Conservation (phyloP, 1,140 invertebrate genomes). For the Delia radicum region DNA sequence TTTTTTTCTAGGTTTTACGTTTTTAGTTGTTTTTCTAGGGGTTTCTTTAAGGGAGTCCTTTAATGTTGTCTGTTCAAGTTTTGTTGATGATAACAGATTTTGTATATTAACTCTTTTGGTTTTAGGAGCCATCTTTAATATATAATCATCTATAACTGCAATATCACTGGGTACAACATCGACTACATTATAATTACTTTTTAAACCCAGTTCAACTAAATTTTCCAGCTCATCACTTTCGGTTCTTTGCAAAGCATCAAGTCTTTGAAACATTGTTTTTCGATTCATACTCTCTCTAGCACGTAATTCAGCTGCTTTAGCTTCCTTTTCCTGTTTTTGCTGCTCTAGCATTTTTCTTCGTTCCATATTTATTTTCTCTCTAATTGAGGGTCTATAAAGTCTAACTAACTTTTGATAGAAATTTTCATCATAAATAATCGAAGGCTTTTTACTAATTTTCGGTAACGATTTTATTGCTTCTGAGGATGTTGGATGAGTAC, state of each 20-base stretch:
- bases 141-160: not conserved
- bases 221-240: not conserved
- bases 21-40: no score
- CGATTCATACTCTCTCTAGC: not conserved
- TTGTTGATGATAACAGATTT: not conserved
- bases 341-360: not conserved
- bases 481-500: not conserved
- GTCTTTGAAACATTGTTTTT: not conserved
- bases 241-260: not conserved
- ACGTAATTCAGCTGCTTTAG: not conserved
- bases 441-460: not conserved
- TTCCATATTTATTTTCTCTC: not conserved
- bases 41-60: no score
- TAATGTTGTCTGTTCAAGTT: not conserved
- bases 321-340: not conserved
- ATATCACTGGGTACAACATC: not conserved
- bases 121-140: not conserved
- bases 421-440: not conserved
- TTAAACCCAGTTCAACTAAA: not conserved
- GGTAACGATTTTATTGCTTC: not conserved
- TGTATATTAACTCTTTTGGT: not conserved
- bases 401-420: not conserved
- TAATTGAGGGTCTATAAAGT: not conserved
- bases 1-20: no score
- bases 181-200: not conserved